Conservation (phyloP, 1,140 invertebrate genomes). For the Temnothorax longispinosus region DNA sequence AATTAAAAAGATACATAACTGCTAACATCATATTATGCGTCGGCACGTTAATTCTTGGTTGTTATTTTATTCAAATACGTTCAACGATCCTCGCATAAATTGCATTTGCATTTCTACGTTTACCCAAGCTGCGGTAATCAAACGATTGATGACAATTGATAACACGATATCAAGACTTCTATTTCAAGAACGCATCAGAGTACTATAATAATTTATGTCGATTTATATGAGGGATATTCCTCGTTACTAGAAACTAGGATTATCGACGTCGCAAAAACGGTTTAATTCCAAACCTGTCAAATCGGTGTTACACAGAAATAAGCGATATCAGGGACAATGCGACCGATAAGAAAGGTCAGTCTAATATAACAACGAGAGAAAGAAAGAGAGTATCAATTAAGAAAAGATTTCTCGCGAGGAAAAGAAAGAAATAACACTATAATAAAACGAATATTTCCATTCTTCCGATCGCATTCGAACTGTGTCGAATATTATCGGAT, state of each 20-base stretch:
- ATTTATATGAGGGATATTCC: not conserved
- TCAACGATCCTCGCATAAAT: not conserved
- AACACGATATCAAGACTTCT: not conserved
- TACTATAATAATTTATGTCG: not conserved
- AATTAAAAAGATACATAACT: not conserved
- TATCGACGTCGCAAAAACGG: not conserved
- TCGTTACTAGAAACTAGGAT: not conserved
- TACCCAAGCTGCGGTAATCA: not conserved
- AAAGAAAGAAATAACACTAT: not conserved
- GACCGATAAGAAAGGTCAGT: slow-evolving; percentile 11
- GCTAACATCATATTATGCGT: not conserved
- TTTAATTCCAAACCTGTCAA: slow-evolving; percentile 6
- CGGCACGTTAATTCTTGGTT: not conserved
- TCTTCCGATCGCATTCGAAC: not conserved
- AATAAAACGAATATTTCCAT: slow-evolving; percentile 29
- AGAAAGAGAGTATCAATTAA: not conserved
- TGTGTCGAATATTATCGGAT: slow-evolving; percentile 14
- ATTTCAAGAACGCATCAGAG: not conserved
- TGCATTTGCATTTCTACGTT: not conserved
- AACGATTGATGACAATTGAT: slow-evolving; percentile 9
- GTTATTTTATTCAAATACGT: not conserved
- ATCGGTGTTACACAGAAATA: slow-evolving; percentile 30
- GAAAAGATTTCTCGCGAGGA: not conserved
- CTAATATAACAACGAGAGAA: slow-evolving; percentile 15
- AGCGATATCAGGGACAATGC: slow-evolving; percentile 33